Evolutionary conservation across 2,797 vertebrate genomes (phyloP).

Genomic region (Hipposideros larvatus): DNA sequence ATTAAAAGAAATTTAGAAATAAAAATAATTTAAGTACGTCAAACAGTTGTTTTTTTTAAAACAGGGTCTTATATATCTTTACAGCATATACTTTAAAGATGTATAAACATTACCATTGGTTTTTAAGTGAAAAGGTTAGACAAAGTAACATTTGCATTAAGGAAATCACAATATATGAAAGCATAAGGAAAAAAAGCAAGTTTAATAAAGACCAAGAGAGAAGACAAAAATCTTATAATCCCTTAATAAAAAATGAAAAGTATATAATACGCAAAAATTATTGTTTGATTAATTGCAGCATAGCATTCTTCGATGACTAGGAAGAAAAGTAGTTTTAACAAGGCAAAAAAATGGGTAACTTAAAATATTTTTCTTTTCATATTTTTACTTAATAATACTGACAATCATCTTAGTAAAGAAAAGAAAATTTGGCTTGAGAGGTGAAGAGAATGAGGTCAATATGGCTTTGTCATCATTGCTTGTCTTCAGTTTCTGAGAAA

Average conservation of each 20-base stretch:
- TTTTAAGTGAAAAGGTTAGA: constrained; percentile 82
- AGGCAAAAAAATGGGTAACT: constrained; percentile 62
- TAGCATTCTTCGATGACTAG: constrained; percentile 83
- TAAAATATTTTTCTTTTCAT: constrained; percentile 77
- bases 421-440: constrained; percentile 79
- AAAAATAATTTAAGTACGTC: constrained; percentile 25
- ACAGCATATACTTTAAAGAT: constrained; percentile 53
- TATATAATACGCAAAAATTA: constrained; percentile 76
- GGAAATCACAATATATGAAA: constrained; percentile 84
- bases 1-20: constrained; percentile 60
- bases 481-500: constrained; percentile 76
- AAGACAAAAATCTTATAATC: constrained; percentile 82
- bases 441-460: constrained; percentile 79
- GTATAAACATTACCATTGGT: constrained; percentile 75
- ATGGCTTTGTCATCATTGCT: constrained; percentile 68
- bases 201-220: constrained; percentile 85
- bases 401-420: constrained; percentile 77
- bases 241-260: constrained; percentile 76
- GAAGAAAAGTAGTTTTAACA: constrained; percentile 80
- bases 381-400: constrained; percentile 63
- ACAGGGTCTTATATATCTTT: constrained; percentile 22
- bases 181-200: constrained; percentile 82
- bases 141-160: constrained; percentile 75
- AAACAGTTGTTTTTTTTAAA: background rate
- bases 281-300: constrained; percentile 84